A percentile compares a stretch with the other conserved stretches of the same genome.
Evolutionary conservation across 2,797 vertebrate species (phyloP).

Genomic region (Ctenosaura bakeri): DNA sequence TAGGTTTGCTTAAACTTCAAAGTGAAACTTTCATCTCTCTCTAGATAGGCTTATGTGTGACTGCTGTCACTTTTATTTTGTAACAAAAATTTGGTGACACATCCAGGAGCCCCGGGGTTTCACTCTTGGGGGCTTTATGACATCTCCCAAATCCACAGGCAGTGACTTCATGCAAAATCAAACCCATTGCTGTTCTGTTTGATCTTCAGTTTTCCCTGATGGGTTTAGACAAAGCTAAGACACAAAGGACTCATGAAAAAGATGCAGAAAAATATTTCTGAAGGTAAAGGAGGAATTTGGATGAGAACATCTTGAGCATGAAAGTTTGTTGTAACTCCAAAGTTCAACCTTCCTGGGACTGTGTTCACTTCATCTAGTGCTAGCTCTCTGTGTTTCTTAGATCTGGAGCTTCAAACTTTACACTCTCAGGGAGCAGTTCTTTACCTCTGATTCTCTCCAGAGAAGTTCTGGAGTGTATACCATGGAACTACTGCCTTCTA

Average conservation of each 20-base stretch:
- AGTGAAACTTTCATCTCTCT: slow-evolving; percentile 7
- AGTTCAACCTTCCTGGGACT: neutral
- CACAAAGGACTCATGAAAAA: slow-evolving; percentile 17
- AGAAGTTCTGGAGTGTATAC: neutral
- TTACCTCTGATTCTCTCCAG: neutral
- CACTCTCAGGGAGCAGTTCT: no score
- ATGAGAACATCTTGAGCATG: neutral
- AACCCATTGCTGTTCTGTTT: slow-evolving; percentile 18
- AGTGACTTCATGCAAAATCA: neutral
- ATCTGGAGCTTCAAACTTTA: neutral
- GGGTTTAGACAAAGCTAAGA: slow-evolving; percentile 14
- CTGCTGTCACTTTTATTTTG: slow-evolving; percentile 33
- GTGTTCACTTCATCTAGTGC: neutral
- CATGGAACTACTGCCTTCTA: neutral
- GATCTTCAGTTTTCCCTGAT: slow-evolving; percentile 11
- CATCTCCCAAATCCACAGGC: slow-evolving; percentile 24
- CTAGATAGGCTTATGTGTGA: slow-evolving; percentile 1
- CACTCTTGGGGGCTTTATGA: neutral
- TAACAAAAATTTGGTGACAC: slow-evolving; percentile 22
- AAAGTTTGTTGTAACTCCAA: neutral
- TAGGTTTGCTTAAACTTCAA: slow-evolving; percentile 17
- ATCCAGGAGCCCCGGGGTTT: neutral
- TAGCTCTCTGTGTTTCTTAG: neutral
- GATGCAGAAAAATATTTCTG: slow-evolving; percentile 5
- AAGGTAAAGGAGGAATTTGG: slow-evolving; percentile 4